Evolutionary conservation across 37 sponge, comb jelly and placozoan species (phyloP), one percentile per base, ranked within the genome.

Genomic region (Spongilla lacustris): DNA sequence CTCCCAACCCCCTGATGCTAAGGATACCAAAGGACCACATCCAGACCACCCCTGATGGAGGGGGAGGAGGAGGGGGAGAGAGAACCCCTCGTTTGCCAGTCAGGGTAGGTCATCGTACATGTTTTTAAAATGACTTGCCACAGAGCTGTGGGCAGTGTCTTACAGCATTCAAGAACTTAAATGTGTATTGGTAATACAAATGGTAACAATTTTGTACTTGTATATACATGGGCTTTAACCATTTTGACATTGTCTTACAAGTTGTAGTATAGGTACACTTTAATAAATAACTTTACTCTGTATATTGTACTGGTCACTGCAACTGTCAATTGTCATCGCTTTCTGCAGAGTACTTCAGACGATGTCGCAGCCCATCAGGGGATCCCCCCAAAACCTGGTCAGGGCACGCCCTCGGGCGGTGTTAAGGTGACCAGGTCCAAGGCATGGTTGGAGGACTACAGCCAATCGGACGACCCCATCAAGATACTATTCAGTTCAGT

Each of bases 391-490:
- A 58, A 17, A 14, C 21, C 58, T 17, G 58, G 58, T 17, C 58
- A 58, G 58, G 58, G 14, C 58, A 58, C 58, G 21, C 58, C 58
- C 58, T 58, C 58, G 1, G 46, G 46, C 8, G 58, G 79, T 48
- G 34, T 38, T 31, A 90, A 85, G 50, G 33, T 75, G 33, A 85
- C 86, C 6, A 75, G 86, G 35, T 90, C 90, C 4, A 74, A 81
- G 69, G 82, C 90, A 3, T 90, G 90, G 90, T 13, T 85, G 14
- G 36, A 85, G n/a, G 81, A 80, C 10, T 90, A 90, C 75, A 21
- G 32, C 30, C 4, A 30, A 8, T 85, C 86, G 0, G 69, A 75
- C 69, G 90, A 90, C 36, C 90, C 90, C 0, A 22, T 90, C 10
- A 90, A 90, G 81, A 85, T 85, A 22, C 75, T 76, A 10, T 23